phyloP scores from a whole-genome alignment of 1,140 invertebrate species.

The Sipha flava region DNA sequence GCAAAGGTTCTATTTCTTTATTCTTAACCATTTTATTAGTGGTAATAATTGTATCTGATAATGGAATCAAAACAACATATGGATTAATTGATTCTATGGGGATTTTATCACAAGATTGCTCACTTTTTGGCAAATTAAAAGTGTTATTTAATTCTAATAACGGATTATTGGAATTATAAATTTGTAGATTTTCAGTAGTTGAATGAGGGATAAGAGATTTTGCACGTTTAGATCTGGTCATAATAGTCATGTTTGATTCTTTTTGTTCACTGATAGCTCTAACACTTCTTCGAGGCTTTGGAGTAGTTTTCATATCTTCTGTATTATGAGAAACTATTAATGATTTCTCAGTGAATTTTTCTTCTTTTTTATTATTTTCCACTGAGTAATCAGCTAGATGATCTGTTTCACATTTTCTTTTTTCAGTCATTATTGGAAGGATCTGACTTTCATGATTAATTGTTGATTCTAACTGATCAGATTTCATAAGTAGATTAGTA shows the following conservation, averaged over 20 bases:
- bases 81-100: too few species aligned
- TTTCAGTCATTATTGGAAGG: not conserved
- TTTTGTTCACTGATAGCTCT: not conserved
- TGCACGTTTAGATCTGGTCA: not conserved
- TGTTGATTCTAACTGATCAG: too few species aligned
- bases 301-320: not conserved
- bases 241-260: not conserved
- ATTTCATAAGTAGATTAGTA: too few species aligned
- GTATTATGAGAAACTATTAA: not conserved
- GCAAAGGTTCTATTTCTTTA: too few species aligned
- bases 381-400: too few species aligned
- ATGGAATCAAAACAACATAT: too few species aligned
- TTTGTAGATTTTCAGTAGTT: not conserved
- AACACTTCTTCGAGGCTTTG: not conserved
- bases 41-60: too few species aligned
- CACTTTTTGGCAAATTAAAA: too few species aligned
- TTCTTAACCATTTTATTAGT: too few species aligned
- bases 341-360: not conserved
- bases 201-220: not conserved
- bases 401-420: not conserved
- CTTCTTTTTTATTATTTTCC: not conserved
- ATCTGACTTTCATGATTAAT: not conserved
- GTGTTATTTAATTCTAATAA: not conserved
- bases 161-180: not conserved
- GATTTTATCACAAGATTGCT: too few species aligned